phyloP scores from a whole-genome alignment of 1,140 invertebrate species.

The Cheumatopsyche charites region DNA sequence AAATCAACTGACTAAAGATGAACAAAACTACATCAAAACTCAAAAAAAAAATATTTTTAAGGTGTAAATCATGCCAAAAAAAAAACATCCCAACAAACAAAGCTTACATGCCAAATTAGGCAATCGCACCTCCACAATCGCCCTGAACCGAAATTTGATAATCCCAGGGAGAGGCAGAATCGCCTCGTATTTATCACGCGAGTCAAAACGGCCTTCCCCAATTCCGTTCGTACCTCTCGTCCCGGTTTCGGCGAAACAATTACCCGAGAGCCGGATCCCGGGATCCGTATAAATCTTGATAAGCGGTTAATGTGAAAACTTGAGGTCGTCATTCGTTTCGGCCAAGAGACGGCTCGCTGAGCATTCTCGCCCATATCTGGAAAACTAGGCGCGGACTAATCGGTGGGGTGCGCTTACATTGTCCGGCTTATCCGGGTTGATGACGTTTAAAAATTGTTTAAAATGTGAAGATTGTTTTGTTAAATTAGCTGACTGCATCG shows the following conservation, averaged over 20 bases:
- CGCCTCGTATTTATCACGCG: constrained; percentile 43
- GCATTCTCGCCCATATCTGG: constrained; percentile 29
- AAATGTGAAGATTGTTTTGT: no score
- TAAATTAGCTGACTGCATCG: no score
- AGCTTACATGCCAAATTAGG: constrained; percentile 8
- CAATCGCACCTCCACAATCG: background rate
- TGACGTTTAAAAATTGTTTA: no score
- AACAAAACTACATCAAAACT: no score
- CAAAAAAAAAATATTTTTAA: no score
- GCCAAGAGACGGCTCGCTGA: constrained; percentile 18
- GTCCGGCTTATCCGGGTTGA: no score
- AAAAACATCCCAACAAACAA: no score
- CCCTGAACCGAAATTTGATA: constrained; percentile 31
- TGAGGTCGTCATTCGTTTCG: constrained; percentile 47
- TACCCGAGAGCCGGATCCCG: background rate
- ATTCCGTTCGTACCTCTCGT: background rate
- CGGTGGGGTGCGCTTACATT: no score
- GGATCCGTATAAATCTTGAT: constrained; percentile 47
- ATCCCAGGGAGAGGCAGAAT: constrained; percentile 20
- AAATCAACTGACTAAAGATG: no score
- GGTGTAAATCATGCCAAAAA: no score
- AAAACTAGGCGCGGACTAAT: no score
- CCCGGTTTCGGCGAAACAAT: no score
- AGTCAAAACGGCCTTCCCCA: constrained; percentile 37
- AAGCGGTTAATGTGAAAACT: constrained; percentile 49